phyloP scores from a whole-genome alignment of 2,888 invertebrate genomes.

The Ferrisia virgata region DNA sequence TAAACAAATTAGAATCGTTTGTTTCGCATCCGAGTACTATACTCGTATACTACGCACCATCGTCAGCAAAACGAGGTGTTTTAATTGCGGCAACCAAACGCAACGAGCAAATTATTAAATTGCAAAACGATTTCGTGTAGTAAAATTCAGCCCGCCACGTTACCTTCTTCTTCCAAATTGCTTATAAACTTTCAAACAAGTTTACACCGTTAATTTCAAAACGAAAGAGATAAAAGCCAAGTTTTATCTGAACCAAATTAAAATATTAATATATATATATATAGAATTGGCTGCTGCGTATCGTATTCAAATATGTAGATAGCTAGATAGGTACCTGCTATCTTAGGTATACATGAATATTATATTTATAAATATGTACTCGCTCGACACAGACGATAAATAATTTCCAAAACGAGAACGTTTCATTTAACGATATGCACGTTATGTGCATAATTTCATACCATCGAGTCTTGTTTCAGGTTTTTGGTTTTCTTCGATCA shows the following conservation, averaged over 20 bases:
- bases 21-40: neutral
- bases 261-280: neutral
- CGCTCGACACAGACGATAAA: too few species aligned
- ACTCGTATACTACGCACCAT: too few species aligned
- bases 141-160: too few species aligned
- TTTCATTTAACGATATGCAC: too few species aligned
- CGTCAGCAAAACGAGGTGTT: too few species aligned
- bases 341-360: too few species aligned
- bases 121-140: neutral
- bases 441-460: too few species aligned
- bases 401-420: too few species aligned
- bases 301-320: neutral
- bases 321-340: too few species aligned
- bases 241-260: neutral
- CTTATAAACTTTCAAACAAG: neutral
- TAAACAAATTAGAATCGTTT: conserved; percentile 14
- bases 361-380: too few species aligned
- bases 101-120: neutral
- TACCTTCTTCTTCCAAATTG: neutral
- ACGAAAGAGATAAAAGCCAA: neutral
- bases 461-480: neutral
- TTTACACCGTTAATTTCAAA: neutral
- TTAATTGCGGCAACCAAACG: neutral
- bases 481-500: neutral
- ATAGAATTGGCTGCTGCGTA: neutral